Conservation (phyloP, 2,797 vertebrate genomes). For the Lepilemur septentrionalis region DNA sequence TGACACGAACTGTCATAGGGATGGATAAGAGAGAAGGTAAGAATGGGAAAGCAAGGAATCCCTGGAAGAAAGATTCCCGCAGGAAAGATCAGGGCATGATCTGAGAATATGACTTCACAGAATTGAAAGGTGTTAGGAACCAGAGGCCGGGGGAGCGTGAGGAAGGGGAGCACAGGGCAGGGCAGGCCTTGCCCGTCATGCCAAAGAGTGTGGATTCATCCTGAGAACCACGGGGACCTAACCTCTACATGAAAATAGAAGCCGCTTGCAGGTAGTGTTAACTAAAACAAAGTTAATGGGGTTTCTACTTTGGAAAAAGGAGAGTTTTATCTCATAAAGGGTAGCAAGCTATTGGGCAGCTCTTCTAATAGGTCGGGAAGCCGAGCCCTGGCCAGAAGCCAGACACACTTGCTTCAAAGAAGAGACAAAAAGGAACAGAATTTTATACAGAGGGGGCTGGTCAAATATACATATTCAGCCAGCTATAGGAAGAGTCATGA, state of each 20-base stretch:
- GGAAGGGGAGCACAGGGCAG: no score
- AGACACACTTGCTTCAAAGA: not conserved
- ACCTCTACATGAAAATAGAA: not conserved
- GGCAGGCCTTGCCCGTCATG: not conserved
- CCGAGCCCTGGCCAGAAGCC: not conserved
- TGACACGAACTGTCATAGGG: not conserved
- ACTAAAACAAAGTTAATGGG: not conserved
- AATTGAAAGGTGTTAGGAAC: not conserved
- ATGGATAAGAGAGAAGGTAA: not conserved
- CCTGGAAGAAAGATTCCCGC: not conserved
- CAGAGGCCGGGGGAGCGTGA: not conserved
- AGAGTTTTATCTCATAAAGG: not conserved
- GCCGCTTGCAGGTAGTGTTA: rapidly evolving
- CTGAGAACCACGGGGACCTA: not conserved
- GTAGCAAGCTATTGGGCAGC: not conserved
- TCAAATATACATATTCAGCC: not conserved
- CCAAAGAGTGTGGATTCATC: not conserved
- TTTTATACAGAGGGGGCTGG: not conserved
- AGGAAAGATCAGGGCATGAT: not conserved
- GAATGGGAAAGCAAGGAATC: not conserved
- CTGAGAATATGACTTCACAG: not conserved
- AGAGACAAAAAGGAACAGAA: not conserved
- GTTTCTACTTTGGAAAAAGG: not conserved
- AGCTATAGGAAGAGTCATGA: not conserved
- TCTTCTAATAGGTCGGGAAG: not conserved